phyloP scores from a whole-genome alignment of 2,113 vertebrate species.

The Carassius auratus region DNA sequence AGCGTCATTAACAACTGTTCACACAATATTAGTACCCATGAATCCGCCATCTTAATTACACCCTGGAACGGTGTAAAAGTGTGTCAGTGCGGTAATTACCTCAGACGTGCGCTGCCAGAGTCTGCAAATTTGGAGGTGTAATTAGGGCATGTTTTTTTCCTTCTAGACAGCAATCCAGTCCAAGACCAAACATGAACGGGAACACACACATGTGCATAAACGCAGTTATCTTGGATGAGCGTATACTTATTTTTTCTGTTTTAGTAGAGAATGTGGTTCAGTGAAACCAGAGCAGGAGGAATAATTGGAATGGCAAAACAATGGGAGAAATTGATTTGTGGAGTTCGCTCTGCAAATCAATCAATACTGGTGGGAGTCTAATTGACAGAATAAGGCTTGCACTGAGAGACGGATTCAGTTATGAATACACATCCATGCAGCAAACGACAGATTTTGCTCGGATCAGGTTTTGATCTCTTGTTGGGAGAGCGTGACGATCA shows the following conservation, averaged over 20 bases:
- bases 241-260: not conserved
- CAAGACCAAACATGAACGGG: not conserved
- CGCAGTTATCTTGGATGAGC: not conserved
- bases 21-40: constrained; percentile 44
- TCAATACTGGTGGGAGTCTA: constrained; percentile 54
- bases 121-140: constrained; percentile 15
- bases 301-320: constrained; percentile 59
- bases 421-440: constrained; percentile 20
- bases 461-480: constrained; percentile 34
- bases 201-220: not conserved
- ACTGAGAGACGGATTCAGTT: constrained; percentile 29
- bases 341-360: constrained; percentile 22
- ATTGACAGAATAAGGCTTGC: constrained; percentile 52
- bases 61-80: constrained; percentile 51
- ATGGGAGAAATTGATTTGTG: constrained; percentile 54
- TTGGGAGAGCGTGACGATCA: not conserved
- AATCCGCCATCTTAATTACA: constrained; percentile 52
- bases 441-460: constrained; percentile 12
- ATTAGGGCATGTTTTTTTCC: constrained; percentile 33
- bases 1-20: constrained; percentile 53
- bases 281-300: constrained; percentile 32
- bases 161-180: not conserved
- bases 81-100: constrained; percentile 53
- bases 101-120: constrained; percentile 17
- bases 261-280: constrained; percentile 15